These are phyloP conservation scores for Danio choprae DNA, from an alignment of 2,797 vertebrate species.

Conservation along the genomic window DNA sequence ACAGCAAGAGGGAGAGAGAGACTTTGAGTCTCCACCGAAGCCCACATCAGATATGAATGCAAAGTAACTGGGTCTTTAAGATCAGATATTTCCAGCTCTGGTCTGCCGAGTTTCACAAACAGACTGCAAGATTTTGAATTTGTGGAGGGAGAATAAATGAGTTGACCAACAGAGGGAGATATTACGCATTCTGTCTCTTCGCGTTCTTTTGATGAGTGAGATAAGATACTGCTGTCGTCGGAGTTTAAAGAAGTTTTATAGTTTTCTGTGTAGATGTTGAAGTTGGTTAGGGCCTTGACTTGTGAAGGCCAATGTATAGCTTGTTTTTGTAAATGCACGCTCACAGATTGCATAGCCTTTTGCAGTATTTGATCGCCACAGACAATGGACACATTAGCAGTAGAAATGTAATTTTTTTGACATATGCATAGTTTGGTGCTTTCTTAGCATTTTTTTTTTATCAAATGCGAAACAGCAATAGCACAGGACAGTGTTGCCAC, in stretches of 20 bases:
- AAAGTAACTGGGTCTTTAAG: slow-evolving; percentile 22
- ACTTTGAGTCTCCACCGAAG: slow-evolving; percentile 6
- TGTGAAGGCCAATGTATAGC: neutral
- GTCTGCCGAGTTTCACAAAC: neutral
- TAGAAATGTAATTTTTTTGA: neutral
- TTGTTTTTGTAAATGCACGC: no score
- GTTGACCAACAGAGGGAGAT: slow-evolving; percentile 22
- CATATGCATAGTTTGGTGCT: neutral
- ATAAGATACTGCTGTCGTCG: neutral
- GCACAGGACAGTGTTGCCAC: neutral
- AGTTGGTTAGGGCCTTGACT: neutral
- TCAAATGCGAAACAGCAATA: neutral
- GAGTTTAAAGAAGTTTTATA: neutral
- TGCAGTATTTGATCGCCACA: no score
- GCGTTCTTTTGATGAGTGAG: neutral
- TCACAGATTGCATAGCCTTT: no score
- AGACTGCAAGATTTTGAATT: slow-evolving; percentile 11
- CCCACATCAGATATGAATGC: slow-evolving; percentile 30
- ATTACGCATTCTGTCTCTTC: slow-evolving; percentile 4
- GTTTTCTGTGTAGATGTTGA: neutral
- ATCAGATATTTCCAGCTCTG: slow-evolving; percentile 17
- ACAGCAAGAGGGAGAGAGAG: neutral
- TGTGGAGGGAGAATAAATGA: neutral
- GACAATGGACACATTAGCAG: neutral
- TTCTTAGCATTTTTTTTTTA: neutral